Base-by-base conservation (phyloP, 2,797 vertebrate species). In the Heliangelus exortis region DNA sequence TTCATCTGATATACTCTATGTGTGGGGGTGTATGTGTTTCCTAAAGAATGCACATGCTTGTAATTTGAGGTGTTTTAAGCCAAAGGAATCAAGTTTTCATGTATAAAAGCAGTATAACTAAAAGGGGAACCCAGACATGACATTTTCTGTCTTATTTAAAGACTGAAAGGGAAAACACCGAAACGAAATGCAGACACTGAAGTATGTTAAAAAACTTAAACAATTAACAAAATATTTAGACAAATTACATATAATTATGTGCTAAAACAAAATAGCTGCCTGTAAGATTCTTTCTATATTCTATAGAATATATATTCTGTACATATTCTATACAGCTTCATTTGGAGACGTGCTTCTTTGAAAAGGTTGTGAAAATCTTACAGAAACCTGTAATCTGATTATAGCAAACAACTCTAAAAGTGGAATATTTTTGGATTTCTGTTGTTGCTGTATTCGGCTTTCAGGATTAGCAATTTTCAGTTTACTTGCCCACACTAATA, bases 201-300 rank as follows among this genome's bases (percentile, higher is more conserved):
- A 92, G 62, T 86, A 88, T 71, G 51, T 69, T 92, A 90, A 79
- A 79, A 48, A 81, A 84, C 31, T 79, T 69, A 82, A 94, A 84
- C 80, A 93, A 91, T 84, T 78, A 93, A 73, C 18, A 71, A 93
- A 90, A 92, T 95, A 90, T 97, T 96, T 96, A 82, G 74, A 88
- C 45, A 84, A 94, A 96, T 91, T 86, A 23, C n/a, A 61, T 92
- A 47, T 92, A 93, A 91, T 92, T 95, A 79, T 34, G 57, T 48
- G 53, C 26, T 91, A 65, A 92, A 91, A 81, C 66, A 84, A 94
- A 96, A 86, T 79, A 92, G 36, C 53, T 95, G 76, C 53, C 55
- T 82, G 41, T 54, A 69, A 69, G 41, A 54, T 84, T 13, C 4
- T 84, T 25, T 53, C 34, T 76, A 84, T n/a, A n/a, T n/a, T n/a